Base-by-base conservation (phyloP, 2,888 invertebrate genomes). In the Iselma pallidipennis region DNA sequence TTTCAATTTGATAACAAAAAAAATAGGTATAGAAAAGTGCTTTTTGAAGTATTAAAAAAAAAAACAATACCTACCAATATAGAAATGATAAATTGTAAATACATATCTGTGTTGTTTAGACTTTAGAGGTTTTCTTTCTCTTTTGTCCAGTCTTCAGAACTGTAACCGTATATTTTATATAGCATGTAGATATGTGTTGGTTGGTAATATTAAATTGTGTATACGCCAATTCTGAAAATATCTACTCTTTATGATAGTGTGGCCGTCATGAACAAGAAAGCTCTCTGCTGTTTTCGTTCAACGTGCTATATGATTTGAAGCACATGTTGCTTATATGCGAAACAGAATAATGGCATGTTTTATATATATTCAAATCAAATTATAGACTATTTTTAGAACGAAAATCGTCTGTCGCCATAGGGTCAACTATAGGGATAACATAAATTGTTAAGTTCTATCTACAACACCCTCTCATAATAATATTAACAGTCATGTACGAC, bases 271-370 rank as follows among this genome's bases (percentile, higher is more conserved):
- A 74, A 75, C 75, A 74, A 76, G 75, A 74, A 72, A 73, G 75
- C 72, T 72, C 72, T 72, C 71, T 65, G 72, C 70, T 71, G 74
- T 74, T 69, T 71, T 70, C 66, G 70, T 60, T 68, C 69, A 68
- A 65, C 73, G 74, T 73, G 74, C 69, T 74, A 71, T 76, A 76
- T 76, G 76, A 76, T 76, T 76, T 74, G 75, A 74, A 74, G 75
- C 76, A 76, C 74, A 76, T 76, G 76, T 75, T 75, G 72, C 72
- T 69, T 65, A 64, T 61, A 63, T 42, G 63, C 64, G 65, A 55
- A 55, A 65, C 67, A 63, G 70, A 71, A 72, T 73, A 76, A 72
- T 71, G 69, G 73, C 60, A 66, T 68, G 71, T 71, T 74, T 64
- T 74, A 71, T 29, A 29, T 12, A 37, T 73, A 74, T 74, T 76